Evolutionary conservation across 2,113 vertebrate genomes (phyloP).

Genomic region (Oryzias woworae): DNA sequence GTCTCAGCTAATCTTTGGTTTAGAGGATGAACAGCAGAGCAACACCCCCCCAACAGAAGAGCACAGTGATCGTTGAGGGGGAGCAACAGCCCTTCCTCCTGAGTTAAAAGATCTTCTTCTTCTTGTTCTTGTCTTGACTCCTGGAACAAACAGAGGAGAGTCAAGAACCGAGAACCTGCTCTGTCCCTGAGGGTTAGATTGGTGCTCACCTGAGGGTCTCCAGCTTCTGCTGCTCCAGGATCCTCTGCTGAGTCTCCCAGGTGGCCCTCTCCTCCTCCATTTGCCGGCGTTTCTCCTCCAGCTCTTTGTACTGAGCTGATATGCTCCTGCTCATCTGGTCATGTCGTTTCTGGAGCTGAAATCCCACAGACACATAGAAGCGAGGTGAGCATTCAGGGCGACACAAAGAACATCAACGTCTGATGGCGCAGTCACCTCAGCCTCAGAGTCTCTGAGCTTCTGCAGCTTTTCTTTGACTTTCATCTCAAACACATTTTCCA

Average conservation of each 20-base stretch:
- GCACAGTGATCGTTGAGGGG: conserved; percentile 57
- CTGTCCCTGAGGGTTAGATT: too few species aligned
- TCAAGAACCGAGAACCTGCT: neutral
- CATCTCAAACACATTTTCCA: conserved; percentile 99
- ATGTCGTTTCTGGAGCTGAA: conserved; percentile 87
- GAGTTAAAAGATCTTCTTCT: conserved; percentile 97
- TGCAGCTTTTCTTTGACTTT: conserved; percentile 98
- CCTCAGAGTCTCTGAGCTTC: conserved; percentile 93
- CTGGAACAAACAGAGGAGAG: conserved; percentile 59
- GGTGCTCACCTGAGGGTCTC: conserved; percentile 73
- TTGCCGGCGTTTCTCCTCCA: conserved; percentile 91
- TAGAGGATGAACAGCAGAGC: conserved; percentile 19
- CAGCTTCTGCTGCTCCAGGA: conserved; percentile 92
- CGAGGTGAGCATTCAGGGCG: neutral
- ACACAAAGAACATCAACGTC: neutral
- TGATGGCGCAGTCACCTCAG: conserved; percentile 76
- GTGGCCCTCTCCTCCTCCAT: conserved; percentile 88
- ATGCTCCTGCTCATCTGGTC: conserved; percentile 98
- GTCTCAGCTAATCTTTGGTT: too few species aligned
- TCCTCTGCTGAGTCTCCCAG: conserved; percentile 92
- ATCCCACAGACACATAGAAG: neutral
- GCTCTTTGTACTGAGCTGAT: conserved; percentile 91
- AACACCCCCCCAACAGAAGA: conserved; percentile 77
- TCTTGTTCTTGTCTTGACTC: conserved; percentile 98
- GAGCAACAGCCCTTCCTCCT: conserved; percentile 31